phyloP scores from a whole-genome alignment of 1,140 invertebrate genomes.

The Colletes latitarsis region DNA sequence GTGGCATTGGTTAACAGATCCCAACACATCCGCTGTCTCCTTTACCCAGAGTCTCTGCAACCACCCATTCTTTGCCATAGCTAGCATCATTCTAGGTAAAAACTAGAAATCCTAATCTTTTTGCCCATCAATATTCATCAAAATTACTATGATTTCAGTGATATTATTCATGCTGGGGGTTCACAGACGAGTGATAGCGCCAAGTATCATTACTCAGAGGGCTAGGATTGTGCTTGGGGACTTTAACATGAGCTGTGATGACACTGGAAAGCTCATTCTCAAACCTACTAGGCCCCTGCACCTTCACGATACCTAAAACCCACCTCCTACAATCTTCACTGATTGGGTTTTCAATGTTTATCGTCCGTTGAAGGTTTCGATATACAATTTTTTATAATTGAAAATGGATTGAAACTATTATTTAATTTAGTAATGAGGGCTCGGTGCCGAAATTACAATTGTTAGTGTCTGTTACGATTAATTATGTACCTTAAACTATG shows the following conservation, averaged over 20 bases:
- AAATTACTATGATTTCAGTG: conserved; percentile 82
- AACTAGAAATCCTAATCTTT: no score
- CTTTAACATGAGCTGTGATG: conserved; percentile 99
- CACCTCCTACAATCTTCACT: neutral
- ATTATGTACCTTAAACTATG: no score
- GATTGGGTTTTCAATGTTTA: no score
- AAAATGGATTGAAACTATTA: no score
- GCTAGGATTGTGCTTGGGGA: conserved; percentile 94
- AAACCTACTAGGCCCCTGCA: conserved; percentile 85
- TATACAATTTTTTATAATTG: no score
- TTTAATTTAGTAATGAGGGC: no score
- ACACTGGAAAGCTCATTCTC: conserved; percentile 94
- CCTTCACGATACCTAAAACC: conserved; percentile 75
- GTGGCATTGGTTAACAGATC: conserved; percentile 97
- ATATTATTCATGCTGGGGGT: conserved; percentile 95
- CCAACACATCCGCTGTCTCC: conserved; percentile 92
- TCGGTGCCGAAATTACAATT: no score
- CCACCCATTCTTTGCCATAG: conserved; percentile 98
- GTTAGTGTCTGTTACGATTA: no score
- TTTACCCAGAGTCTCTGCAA: conserved; percentile 95
- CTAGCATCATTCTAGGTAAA: conserved; percentile 90
- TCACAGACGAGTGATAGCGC: conserved; percentile 96
- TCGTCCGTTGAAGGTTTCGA: no score
- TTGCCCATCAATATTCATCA: no score
- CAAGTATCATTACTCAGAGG: conserved; percentile 96